Base-by-base conservation (phyloP, 1,140 invertebrate genomes). In the Atta cephalotes region DNA sequence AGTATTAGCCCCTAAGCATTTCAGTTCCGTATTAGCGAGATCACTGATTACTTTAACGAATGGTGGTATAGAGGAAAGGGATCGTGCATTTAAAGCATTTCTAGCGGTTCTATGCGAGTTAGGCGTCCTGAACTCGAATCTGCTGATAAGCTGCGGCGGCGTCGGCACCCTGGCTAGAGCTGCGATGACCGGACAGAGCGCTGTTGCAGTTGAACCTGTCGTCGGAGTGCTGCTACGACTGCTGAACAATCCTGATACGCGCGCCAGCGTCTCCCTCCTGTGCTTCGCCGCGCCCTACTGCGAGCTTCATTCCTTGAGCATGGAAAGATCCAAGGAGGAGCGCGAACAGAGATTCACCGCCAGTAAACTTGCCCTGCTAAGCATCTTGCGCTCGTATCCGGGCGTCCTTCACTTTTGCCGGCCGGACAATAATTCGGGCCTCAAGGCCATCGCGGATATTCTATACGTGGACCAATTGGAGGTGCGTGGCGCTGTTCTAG, bases 281-380 rank as follows among this genome's bases (percentile, higher is more conserved):
- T 97, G 97, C 92, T 95, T 99, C 4, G 97, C 98, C 62, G 98
- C 98, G 1, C 98, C 98, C 3, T 99, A 99, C 91, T 99, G 98
- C 91, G 98, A 99, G 95, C 97, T 98, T 91, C 98, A 99, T 92
- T 98, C 96, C 94, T 97, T 93, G 94, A 96, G 90, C 94, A 96
- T 88, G 95, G 96, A 90, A 94, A 96, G 95, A 95, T 96, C 92
- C 92, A 96, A 93, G 96, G 98, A 98, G 88, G 98, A 98, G 88
- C 96, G 97, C 66, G 97, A 98, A 89, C 96, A 97, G 87, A 96
- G 97, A 85, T 98, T 98, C 92, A 97, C 97, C 18, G 98, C 98
- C 85, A 98, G 98, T 89, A 97, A 98, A 76, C 95, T 98, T 85
- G 98, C 98, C 3, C 92, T 99, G 31, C 94, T 99, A 28, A 98